Percentiles rank a stretch among this genome's conserved stretches.
Evolutionary conservation across 1,140 invertebrate species (phyloP).

Genomic region (Caenorhabditis elegans): DNA sequence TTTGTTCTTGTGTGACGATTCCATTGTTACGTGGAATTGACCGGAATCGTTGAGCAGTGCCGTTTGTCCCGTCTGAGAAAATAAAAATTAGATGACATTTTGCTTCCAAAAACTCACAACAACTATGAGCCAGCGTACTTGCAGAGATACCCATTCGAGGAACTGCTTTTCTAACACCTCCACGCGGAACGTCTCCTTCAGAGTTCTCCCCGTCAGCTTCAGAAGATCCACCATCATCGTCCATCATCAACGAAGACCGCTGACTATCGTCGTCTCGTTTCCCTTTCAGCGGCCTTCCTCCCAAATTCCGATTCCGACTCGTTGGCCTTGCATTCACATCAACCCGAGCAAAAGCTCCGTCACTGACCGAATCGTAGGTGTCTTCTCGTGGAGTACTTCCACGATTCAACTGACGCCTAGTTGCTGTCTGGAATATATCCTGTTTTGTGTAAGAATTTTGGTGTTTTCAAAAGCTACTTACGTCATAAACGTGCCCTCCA

Average conservation of each 20-base stretch:
- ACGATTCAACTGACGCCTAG: not conserved
- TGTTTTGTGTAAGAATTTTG: not conserved
- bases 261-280: slow-evolving; percentile 49
- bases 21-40: slow-evolving; percentile 14
- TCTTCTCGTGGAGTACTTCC: slow-evolving; percentile 26
- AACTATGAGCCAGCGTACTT: slow-evolving; percentile 44
- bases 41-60: not conserved
- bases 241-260: slow-evolving; percentile 51
- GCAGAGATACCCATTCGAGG: slow-evolving; percentile 51
- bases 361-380: slow-evolving; percentile 30
- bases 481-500: slow-evolving; percentile 33
- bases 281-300: slow-evolving; percentile 21
- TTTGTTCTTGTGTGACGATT: slow-evolving; percentile 11
- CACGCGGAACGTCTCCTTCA: slow-evolving; percentile 31
- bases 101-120: slow-evolving; percentile 36
- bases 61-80: not conserved
- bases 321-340: not conserved
- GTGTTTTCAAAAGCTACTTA: not conserved
- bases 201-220: slow-evolving; percentile 46
- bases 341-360: slow-evolving; percentile 10
- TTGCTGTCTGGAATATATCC: not conserved
- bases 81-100: not conserved
- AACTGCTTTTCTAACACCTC: slow-evolving; percentile 31
- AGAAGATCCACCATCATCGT: slow-evolving; percentile 45
- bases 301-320: slow-evolving; percentile 36